Evolutionary conservation across 1,140 invertebrate species (phyloP), one percentile per base, ranked within the genome.

Genomic region (Solenopsis invicta): DNA sequence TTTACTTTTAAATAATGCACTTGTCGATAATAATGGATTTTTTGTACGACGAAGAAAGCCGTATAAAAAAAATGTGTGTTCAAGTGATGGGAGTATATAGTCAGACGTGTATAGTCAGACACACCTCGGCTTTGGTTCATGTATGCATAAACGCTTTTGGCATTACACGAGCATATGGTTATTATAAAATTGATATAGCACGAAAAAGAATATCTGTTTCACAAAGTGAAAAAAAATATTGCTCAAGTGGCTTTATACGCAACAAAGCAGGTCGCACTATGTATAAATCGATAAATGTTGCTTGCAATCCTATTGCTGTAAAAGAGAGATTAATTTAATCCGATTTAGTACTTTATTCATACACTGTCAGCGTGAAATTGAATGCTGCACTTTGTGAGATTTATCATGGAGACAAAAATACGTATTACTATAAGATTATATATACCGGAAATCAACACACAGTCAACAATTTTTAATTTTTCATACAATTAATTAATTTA

Each of bases 41-140:
- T 9, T 0, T 54, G 0, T 34, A 21, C 1, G 0, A 64, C 64
- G 9, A 8, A 64, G 64, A 77, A 16, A 62, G 64, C 18, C 21
- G 12, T 48, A 9, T 16, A 2, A 56, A 56, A 12, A 56, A 21
- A 12, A 54, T 24, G 13, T 24, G 16, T 52, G 34, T 3, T 52
- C 48, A 54, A 81, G 77, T 81, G 48, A 71, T 45, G 45, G 41
- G 41, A 41, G 64, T 71, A 54, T 69, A 4, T n/a, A n/a, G n/a
- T n/a, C n/a, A n/a, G n/a, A n/a, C n/a, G n/a, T n/a, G 64, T 71
- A 54, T 69, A 4, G 21, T 69, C 77, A 71, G 64, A 71, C 77
- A 61, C 18, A 41, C 4, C n/a, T 69, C 6, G 12, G 45, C 12
- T 62, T 16, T 34, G 10, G 1, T 3, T 50, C 21, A 9, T 50